Evolutionary conservation across 1,140 invertebrate species (phyloP), one percentile per base, ranked within the genome.

Genomic region (Zaprionus tsacasi): DNA sequence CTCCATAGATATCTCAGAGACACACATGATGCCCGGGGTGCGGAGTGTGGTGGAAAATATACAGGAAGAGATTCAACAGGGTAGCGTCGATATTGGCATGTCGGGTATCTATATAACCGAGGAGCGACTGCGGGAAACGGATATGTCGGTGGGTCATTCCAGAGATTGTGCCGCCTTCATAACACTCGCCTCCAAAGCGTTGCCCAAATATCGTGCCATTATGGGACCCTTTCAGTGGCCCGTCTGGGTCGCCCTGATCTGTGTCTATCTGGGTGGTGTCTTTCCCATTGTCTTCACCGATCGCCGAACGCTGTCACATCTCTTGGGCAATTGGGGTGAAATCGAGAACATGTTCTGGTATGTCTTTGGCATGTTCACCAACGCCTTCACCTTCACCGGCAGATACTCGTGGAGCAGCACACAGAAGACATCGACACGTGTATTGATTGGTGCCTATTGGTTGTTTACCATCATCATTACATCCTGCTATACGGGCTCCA

Each of bases 311-410:
- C 82, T 96, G 5, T 92, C 91, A 10, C 94, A 95, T 78, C 89
- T 96, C 12, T 75, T 96, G 15, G 93, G 95, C 43, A 94, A 95
- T 73, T 95, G 95, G 60, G 94, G 94, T 40, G 95, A 96, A 93
- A 93, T 96, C 15, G 95, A 96, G 90, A 95, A 96, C 72, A 96
- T 96, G 95, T 96, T 96, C 87, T 96, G 95, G 95, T 96, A 96
- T 87, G 95, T 97, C 15, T 97, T 96, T 76, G 96, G 96, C 10
- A 96, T 96, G 45, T 97, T 96, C 90, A 97, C 96, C 2, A 97
- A 96, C 80, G 95, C 95, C 71, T 96, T 97, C 71, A 95, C 95
- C 3, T 96, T 96, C 79, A 93, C 93, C 40, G 95, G 95, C 5
- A 94, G 94, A 75, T 94, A 95, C 65, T 95, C 95, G 1, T 96